Evolutionary conservation across 2,797 vertebrate genomes (phyloP).

Genomic region (Myripristis murdjan): DNA sequence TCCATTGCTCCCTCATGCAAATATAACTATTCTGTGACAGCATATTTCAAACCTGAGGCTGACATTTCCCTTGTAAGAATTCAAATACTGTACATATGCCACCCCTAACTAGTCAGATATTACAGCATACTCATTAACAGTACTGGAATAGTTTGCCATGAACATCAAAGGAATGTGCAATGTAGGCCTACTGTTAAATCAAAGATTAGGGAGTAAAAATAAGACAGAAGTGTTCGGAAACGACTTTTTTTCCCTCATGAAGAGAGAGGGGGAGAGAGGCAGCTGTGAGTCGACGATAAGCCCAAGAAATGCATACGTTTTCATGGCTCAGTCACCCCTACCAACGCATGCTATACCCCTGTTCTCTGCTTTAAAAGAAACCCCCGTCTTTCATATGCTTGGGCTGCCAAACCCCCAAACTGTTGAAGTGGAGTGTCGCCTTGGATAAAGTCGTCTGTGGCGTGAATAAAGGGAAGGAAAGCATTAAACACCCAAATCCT

Average conservation of each 20-base stretch:
- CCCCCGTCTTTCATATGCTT: conserved; percentile 66
- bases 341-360: conserved; percentile 51
- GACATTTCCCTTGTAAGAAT: conserved; percentile 16
- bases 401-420: conserved; percentile 72
- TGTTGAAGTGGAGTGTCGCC: conserved; percentile 78
- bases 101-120: conserved; percentile 29
- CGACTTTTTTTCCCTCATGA: conserved; percentile 11
- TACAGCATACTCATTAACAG: conserved; percentile 50
- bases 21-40: not conserved
- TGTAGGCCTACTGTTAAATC: conserved; percentile 61
- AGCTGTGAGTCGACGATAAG: conserved; percentile 80
- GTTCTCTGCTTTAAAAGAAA: conserved; percentile 66
- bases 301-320: conserved; percentile 76
- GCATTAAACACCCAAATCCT: conserved; percentile 78
- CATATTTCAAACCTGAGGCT: not conserved
- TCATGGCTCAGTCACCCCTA: conserved; percentile 71
- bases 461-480: conserved; percentile 77
- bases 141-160: conserved; percentile 40
- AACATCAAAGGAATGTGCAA: conserved; percentile 59
- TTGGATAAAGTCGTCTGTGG: conserved; percentile 78
- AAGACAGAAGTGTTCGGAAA: conserved; percentile 60
- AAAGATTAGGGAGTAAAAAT: conserved; percentile 70
- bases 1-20: not conserved
- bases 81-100: conserved; percentile 24
- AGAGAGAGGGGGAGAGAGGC: conserved; percentile 32